Conservation (phyloP, 2,113 vertebrate genomes). For the Pagrus major region DNA sequence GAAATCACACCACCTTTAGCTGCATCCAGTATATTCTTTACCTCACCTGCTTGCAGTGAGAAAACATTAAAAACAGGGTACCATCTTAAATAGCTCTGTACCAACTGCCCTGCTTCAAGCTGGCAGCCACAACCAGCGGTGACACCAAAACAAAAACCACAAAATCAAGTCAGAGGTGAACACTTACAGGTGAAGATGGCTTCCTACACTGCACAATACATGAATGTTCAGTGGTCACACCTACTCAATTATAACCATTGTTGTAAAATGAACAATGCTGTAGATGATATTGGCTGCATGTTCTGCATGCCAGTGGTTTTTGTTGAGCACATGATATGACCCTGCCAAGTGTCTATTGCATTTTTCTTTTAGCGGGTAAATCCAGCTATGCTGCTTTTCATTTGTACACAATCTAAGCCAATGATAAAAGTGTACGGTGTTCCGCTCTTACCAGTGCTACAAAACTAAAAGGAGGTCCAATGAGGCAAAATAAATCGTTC, state of each 20-base stretch:
- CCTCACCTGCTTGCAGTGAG: too few species aligned
- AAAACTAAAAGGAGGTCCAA: background rate
- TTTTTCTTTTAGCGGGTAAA: background rate
- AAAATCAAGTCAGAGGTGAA: background rate
- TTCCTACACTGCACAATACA: background rate
- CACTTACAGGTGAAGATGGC: background rate
- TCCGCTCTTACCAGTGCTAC: background rate
- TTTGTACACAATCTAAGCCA: background rate
- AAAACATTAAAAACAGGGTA: background rate
- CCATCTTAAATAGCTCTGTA: slow-evolving; percentile 3
- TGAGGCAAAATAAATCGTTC: background rate
- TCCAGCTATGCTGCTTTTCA: background rate
- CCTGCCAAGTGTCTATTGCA: too few species aligned
- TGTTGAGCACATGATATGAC: slow-evolving; percentile 3
- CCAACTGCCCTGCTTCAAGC: background rate
- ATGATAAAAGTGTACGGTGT: background rate
- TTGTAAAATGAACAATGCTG: background rate
- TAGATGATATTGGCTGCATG: background rate
- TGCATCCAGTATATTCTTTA: background rate
- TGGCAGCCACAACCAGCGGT: background rate
- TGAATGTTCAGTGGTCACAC: background rate
- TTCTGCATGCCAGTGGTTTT: background rate
- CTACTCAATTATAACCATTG: background rate
- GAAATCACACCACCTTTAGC: background rate
- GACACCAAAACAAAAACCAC: slow-evolving; percentile 6